Percentiles rank a stretch among this genome's conserved stretches.
These are phyloP conservation scores for Penaeus indicus DNA, from an alignment of 1,140 invertebrate genomes.

Conservation along the genomic window DNA sequence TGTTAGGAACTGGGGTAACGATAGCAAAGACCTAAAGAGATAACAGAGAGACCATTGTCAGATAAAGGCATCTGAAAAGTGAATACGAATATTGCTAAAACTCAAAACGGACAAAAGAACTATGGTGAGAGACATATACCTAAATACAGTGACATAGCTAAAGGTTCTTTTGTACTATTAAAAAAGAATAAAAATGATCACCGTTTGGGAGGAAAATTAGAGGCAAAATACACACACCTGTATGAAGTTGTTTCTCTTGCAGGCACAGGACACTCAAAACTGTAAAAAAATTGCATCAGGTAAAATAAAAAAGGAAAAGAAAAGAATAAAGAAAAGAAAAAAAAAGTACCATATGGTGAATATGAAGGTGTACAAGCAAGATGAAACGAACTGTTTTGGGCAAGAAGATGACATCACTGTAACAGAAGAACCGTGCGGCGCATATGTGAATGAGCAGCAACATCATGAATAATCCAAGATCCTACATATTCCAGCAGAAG, in stretches of 20 bases:
- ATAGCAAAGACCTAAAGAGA: neutral
- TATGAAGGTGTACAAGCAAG: slow-evolving; percentile 9
- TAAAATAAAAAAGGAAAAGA: neutral
- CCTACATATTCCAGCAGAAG: slow-evolving; percentile 4
- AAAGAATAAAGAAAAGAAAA: neutral
- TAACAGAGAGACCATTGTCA: slow-evolving; percentile 18
- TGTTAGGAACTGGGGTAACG: neutral
- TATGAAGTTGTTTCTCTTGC: neutral
- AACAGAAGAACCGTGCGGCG: slow-evolving; percentile 1
- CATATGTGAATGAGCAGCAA: slow-evolving; percentile 25
- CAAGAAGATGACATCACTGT: slow-evolving; percentile 27
- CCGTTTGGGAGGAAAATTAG: neutral
- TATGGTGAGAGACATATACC: slow-evolving; percentile 27
- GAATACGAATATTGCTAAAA: slow-evolving; percentile 16
- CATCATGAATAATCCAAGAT: neutral
- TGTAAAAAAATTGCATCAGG: no score
- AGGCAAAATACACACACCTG: slow-evolving; percentile 14
- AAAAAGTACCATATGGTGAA: slow-evolving; percentile 9
- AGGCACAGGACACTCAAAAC: no score
- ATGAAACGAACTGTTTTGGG: slow-evolving; percentile 17
- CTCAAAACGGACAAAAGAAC: slow-evolving; percentile 44
- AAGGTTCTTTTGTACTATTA: slow-evolving; percentile 31
- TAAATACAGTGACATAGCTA: slow-evolving; percentile 22
- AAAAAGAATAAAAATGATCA: slow-evolving; percentile 32
- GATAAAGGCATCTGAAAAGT: slow-evolving; percentile 17